phyloP scores from a whole-genome alignment of 2,113 vertebrate species.

The Haplochromis vanheusdeni region DNA sequence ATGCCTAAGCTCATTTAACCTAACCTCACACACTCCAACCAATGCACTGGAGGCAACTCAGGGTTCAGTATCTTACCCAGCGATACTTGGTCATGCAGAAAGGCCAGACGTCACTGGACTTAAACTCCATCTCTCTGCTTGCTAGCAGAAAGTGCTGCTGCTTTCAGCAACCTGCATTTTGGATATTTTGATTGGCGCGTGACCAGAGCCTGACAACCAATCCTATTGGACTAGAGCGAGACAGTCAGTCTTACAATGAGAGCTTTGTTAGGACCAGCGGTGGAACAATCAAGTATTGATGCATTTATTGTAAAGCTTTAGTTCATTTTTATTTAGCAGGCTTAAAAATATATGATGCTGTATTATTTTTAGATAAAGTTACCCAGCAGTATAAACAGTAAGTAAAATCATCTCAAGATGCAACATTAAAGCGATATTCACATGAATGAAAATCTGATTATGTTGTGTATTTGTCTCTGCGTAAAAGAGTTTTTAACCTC shows the following conservation, averaged over 20 bases:
- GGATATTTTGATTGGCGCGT: background rate
- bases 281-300: background rate
- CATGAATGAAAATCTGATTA: background rate
- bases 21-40: background rate
- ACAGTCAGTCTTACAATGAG: background rate
- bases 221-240: background rate
- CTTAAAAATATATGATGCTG: background rate
- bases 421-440: background rate
- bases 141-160: background rate
- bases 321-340: background rate
- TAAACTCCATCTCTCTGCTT: background rate
- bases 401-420: background rate
- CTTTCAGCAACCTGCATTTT: background rate
- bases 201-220: background rate
- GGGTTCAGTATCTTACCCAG: background rate
- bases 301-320: background rate
- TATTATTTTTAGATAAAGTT: background rate
- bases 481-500: background rate
- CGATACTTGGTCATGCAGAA: background rate
- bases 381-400: background rate
- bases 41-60: background rate
- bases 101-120: background rate
- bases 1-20: background rate
- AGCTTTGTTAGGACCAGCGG: rapidly evolving
- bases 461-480: background rate